Percentiles rank a stretch among this genome's conserved stretches.
These are phyloP conservation scores for Drosophila leonis DNA, from an alignment of 2,888 invertebrate genomes.

Conservation along the genomic window DNA sequence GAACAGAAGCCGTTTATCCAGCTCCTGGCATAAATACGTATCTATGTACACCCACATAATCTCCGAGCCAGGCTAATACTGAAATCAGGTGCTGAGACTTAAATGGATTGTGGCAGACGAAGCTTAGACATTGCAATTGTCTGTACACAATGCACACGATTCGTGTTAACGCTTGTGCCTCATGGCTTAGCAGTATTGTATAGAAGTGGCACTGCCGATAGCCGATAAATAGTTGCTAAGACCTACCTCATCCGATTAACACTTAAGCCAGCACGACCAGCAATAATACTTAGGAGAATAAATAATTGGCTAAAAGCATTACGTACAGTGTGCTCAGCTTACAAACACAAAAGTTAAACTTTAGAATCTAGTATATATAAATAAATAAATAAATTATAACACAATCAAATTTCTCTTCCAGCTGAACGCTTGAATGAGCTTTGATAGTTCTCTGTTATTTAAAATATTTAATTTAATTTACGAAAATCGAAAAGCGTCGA, in stretches of 20 bases:
- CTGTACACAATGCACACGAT: conserved; percentile 19
- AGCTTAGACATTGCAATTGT: conserved; percentile 27
- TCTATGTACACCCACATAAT: background rate
- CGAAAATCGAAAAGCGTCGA: conserved; percentile 12
- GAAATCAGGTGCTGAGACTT: conserved; percentile 59
- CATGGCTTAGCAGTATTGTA: conserved; percentile 10
- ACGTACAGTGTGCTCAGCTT: background rate
- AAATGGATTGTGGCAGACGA: conserved; percentile 39
- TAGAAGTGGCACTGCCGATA: background rate
- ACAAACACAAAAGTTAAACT: background rate
- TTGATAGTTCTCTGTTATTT: background rate
- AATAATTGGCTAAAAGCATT: background rate
- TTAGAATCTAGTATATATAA: too few species aligned
- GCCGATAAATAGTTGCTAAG: conserved; percentile 11
- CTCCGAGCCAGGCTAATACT: background rate
- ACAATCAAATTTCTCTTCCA: background rate
- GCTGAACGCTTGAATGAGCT: background rate
- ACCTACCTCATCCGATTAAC: conserved; percentile 10
- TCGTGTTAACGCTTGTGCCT: conserved; percentile 26
- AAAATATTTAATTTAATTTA: background rate
- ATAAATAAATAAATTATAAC: background rate
- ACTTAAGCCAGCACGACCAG: conserved; percentile 9
- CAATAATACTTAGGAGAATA: background rate
- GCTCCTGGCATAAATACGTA: conserved; percentile 33
- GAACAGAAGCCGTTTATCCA: conserved; percentile 17